Evolutionary conservation across 37 sponge, comb jelly and placozoan species (phyloP), one percentile per base, ranked within the genome.

Genomic region (Crambe crambe): DNA sequence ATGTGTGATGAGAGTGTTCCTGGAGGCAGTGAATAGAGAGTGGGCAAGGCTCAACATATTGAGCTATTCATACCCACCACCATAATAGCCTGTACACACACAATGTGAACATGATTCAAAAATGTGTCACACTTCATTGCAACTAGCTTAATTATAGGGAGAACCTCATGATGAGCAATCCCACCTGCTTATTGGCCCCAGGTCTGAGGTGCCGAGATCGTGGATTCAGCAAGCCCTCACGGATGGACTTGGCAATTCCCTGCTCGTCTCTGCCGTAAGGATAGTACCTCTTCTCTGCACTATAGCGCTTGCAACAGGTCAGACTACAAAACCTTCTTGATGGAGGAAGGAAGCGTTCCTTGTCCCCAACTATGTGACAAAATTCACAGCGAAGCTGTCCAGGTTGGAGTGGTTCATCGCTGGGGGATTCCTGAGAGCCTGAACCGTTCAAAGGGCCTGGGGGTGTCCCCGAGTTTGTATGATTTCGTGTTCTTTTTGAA

Each of bases 301-400:
- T 76, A 73, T 85, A 85, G 18, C 85, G 41, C 79, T 88, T 88
- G 75, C 89, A 88, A 57, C 91, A 91, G 32, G 91, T 83, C 43
- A 86, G 51, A 39, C 82, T 58, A 65, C 91, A 91, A 70, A 91
- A 91, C 39, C 90, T 76, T 42, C 86, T 47, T 26, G 75, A 72
- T 0, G 91, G 91, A 20, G 86, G 39, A 25, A 91, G 57, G 56
- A 86, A 86, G 15, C 37, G 22, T 25, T 63, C 79, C 27, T 12
- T 58, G 17, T 62, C 62, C 0, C 63, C 80, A 0, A 71, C 34
- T 0, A 72, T 37, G n/a, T 80, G 72, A 77, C 91, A 91, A 36
- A 63, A 82, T 60, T 91, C 91, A 72, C 91, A 91, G 23, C 25
- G 60, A 23, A 25, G 63, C 72, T 63, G 73, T 22, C 83, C 79